Percentiles rank a stretch among this genome's conserved stretches.
These are phyloP conservation scores for Pseudococcus longispinus DNA, from an alignment of 2,888 invertebrate species.

Conservation along the genomic window DNA sequence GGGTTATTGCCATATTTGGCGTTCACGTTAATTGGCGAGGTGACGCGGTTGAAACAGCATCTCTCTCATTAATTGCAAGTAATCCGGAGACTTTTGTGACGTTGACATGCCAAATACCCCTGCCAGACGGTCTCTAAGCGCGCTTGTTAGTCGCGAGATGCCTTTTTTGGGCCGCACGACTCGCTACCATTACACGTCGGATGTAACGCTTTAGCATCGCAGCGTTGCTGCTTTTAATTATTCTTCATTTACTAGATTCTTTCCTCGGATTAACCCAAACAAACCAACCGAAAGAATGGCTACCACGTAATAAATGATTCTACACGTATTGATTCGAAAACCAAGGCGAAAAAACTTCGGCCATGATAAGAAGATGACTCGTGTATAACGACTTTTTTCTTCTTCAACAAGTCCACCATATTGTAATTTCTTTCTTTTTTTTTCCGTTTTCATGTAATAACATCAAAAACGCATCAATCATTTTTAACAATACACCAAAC, in stretches of 20 bases:
- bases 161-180: slow-evolving; percentile 1
- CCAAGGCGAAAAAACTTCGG: not conserved
- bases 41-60: slow-evolving; percentile 49
- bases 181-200: not conserved
- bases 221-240: not conserved
- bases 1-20: slow-evolving; percentile 32
- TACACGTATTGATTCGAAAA: not conserved
- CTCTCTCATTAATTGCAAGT: slow-evolving; percentile 48
- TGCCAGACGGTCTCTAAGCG: not conserved
- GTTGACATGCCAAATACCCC: slow-evolving; percentile 22
- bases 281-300: not conserved
- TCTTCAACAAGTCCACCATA: slow-evolving; percentile 29
- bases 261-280: not conserved
- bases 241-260: slow-evolving; percentile 28
- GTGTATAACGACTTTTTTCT: slow-evolving; percentile 8
- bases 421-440: slow-evolving; percentile 28
- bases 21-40: slow-evolving; percentile 49
- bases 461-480: slow-evolving; percentile 51
- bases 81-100: slow-evolving; percentile 37
- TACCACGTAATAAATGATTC: slow-evolving; percentile 6
- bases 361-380: not conserved
- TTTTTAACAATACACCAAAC: slow-evolving; percentile 40
- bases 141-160: slow-evolving; percentile 12
- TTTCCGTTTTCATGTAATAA: not conserved
- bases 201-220: not conserved